phyloP scores from a whole-genome alignment of 1,140 invertebrate genomes.

The Cardiocondyla obscurior region DNA sequence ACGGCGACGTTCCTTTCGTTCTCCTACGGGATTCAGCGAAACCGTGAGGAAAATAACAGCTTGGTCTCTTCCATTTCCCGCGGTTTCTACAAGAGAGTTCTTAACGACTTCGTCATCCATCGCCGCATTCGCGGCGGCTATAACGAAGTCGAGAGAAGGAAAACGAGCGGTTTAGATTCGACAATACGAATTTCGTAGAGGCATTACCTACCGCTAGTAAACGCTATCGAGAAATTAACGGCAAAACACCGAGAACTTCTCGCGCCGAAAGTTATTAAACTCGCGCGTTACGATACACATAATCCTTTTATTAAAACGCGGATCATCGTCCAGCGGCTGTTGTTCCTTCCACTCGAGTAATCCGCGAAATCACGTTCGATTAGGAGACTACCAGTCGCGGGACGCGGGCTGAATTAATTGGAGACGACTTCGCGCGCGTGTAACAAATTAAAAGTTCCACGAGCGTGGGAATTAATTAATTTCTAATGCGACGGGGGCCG shows the following conservation, averaged over 20 bases:
- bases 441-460: background rate
- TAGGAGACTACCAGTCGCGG: background rate
- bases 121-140: background rate
- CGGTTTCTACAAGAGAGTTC: constrained; percentile 50
- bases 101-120: constrained; percentile 47
- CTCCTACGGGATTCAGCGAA: background rate
- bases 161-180: constrained; percentile 1
- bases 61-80: constrained; percentile 47
- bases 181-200: constrained; percentile 65
- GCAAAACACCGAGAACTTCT: constrained; percentile 49
- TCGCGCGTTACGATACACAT: constrained; percentile 24
- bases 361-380: background rate
- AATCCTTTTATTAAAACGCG: constrained; percentile 45
- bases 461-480: too few relatives aligned
- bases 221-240: constrained; percentile 62
- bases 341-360: background rate
- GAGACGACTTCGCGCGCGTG: background rate
- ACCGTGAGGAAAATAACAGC: constrained; percentile 55
- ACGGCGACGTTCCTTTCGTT: background rate
- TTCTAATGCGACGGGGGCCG: background rate
- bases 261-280: constrained; percentile 51
- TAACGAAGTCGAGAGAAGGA: background rate
- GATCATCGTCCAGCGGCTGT: constrained; percentile 9
- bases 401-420: background rate
- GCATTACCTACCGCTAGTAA: constrained; percentile 61